Conservation (phyloP, 2,888 invertebrate genomes). For the Thymelicus acteon region DNA sequence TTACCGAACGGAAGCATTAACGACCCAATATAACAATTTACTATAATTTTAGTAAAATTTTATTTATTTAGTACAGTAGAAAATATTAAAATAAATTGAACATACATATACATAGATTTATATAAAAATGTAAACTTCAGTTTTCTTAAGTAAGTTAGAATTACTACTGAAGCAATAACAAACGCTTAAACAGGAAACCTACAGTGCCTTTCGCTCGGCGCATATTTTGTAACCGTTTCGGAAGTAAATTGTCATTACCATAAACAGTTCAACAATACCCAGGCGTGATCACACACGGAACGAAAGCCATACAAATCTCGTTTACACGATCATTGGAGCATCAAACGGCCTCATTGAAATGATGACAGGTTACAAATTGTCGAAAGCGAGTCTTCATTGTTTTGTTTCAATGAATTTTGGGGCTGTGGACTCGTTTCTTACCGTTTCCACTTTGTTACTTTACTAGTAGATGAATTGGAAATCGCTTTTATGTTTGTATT, state of each 20-base stretch:
- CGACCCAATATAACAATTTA: too few relatives aligned
- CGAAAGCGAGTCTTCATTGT: constrained; percentile 65
- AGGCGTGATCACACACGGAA: constrained; percentile 47
- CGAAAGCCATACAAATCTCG: constrained; percentile 58
- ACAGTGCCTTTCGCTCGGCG: neutral
- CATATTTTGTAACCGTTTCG: constrained; percentile 12
- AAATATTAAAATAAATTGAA: too few relatives aligned
- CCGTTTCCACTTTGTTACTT: constrained; percentile 37
- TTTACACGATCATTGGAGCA: constrained; percentile 67
- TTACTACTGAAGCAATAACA: too few relatives aligned
- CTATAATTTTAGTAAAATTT: too few relatives aligned
- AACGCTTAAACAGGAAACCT: neutral
- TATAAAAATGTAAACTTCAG: too few relatives aligned
- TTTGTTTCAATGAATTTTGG: constrained; percentile 43
- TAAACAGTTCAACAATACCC: constrained; percentile 40
- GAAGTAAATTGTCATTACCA: constrained; percentile 14
- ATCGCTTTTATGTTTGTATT: too few relatives aligned
- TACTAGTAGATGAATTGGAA: constrained; percentile 29
- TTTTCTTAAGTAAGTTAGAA: too few relatives aligned
- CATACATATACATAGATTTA: too few relatives aligned
- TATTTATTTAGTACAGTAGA: too few relatives aligned
- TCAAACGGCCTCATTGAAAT: constrained; percentile 67
- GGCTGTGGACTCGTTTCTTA: constrained; percentile 22
- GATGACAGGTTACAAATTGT: constrained; percentile 76
- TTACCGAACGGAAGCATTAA: too few relatives aligned